Percentiles rank a stretch among this genome's conserved stretches.
These are phyloP conservation scores for Anolis apletophallus DNA, from an alignment of 2,797 vertebrate genomes.

Conservation along the genomic window DNA sequence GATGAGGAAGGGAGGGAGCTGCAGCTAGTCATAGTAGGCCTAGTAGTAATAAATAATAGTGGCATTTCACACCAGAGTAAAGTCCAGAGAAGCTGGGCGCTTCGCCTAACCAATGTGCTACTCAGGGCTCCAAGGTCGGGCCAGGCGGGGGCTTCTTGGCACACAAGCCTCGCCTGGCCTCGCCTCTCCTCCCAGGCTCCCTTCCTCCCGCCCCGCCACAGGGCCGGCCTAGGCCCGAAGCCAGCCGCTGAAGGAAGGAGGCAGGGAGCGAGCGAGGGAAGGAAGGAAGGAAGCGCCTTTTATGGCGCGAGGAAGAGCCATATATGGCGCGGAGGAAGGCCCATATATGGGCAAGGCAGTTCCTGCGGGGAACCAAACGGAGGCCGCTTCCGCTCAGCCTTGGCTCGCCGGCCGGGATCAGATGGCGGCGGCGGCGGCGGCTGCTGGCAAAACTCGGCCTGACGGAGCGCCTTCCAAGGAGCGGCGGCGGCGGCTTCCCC, in stretches of 20 bases:
- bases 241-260: conserved; percentile 74
- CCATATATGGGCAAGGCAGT: conserved; percentile 78
- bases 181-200: not conserved
- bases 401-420: conserved; percentile 80
- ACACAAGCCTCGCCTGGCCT: not conserved
- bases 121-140: not conserved
- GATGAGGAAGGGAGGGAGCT: too few relatives aligned
- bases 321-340: conserved; percentile 79
- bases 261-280: too few relatives aligned
- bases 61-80: too few relatives aligned
- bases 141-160: not conserved
- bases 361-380: conserved; percentile 76
- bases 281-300: conserved; percentile 81
- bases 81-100: too few relatives aligned
- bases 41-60: too few relatives aligned
- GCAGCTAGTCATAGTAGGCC: too few relatives aligned
- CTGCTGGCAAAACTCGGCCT: conserved; percentile 56
- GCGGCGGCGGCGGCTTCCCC: not conserved
- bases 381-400: conserved; percentile 79
- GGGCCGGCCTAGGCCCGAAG: conserved; percentile 66
- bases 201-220: not conserved
- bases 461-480: not conserved
- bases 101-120: not conserved
- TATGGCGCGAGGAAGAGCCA: conserved; percentile 86
- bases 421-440: conserved; percentile 71